Conservation (phyloP, 2,113 vertebrate species). For the Neotragus moschatus region DNA sequence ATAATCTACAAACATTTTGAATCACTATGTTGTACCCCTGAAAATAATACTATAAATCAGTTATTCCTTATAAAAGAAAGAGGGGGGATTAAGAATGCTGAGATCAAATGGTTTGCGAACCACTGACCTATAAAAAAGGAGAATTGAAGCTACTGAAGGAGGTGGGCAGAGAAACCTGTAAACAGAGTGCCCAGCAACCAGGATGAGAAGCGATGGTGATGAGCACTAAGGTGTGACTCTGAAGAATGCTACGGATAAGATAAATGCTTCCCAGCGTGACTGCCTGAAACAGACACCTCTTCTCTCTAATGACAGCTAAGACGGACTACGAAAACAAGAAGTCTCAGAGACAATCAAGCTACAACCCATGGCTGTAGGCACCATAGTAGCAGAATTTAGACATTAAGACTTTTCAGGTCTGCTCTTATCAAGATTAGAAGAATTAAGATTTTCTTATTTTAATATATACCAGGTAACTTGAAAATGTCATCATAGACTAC, state of each 20-base stretch:
- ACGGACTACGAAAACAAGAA: background rate
- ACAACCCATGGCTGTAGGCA: no score
- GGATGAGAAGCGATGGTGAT: rapidly evolving
- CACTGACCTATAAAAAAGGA: background rate
- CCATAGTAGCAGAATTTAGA: background rate
- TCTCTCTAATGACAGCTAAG: background rate
- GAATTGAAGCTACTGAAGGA: background rate
- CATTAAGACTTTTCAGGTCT: background rate
- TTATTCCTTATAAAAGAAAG: background rate
- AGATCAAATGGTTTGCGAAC: background rate
- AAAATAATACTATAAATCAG: background rate
- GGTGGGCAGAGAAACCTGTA: background rate
- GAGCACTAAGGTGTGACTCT: background rate
- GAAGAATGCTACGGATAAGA: background rate
- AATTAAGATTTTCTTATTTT: background rate
- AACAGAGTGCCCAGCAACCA: no score
- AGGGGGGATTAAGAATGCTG: background rate
- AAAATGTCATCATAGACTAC: background rate
- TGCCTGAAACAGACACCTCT: background rate
- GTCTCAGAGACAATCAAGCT: background rate
- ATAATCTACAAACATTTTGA: background rate
- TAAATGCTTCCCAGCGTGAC: background rate
- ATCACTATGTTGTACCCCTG: background rate
- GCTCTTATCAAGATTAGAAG: background rate
- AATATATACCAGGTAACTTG: background rate